phyloP scores from a whole-genome alignment of 2,888 invertebrate species.

The Balanococcus diminutus region DNA sequence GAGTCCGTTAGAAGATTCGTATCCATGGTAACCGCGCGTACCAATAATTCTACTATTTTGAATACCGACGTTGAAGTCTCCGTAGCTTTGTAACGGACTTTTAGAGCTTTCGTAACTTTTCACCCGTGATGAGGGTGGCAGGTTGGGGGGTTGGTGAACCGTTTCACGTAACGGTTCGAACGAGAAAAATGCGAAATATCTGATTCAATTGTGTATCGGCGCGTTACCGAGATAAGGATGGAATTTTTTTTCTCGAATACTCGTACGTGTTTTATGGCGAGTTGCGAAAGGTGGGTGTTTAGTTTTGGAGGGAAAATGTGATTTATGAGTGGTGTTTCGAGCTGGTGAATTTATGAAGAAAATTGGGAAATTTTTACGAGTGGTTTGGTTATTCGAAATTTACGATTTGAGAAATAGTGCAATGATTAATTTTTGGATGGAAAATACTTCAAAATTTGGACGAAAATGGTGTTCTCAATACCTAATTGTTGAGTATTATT shows the following conservation, averaged over 20 bases:
- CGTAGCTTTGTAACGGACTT: conserved; percentile 22
- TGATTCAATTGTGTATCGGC: not conserved
- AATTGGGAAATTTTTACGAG: too few species aligned
- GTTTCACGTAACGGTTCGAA: not conserved
- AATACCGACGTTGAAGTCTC: conserved; percentile 51
- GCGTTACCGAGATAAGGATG: not conserved
- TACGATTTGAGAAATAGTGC: too few species aligned
- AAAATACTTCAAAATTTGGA: too few species aligned
- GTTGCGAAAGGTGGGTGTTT: not conserved
- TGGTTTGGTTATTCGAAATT: too few species aligned
- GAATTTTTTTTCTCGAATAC: not conserved
- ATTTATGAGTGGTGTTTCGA: not conserved
- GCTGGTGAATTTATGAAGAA: not conserved
- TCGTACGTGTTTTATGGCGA: not conserved
- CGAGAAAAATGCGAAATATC: not conserved
- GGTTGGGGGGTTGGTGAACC: not conserved
- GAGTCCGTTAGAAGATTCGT: conserved; percentile 51
- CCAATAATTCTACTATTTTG: conserved; percentile 27
- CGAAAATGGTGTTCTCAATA: too few species aligned
- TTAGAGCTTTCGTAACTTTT: conserved; percentile 31
- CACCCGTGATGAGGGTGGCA: not conserved
- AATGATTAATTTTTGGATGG: too few species aligned
- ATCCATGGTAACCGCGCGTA: conserved; percentile 42
- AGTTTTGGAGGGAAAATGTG: not conserved
- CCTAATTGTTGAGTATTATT: too few species aligned